A percentile compares a stretch with the other conserved stretches of the same genome.
Evolutionary conservation across 2,797 vertebrate species (phyloP).

Genomic region (Sorex maritimensis): DNA sequence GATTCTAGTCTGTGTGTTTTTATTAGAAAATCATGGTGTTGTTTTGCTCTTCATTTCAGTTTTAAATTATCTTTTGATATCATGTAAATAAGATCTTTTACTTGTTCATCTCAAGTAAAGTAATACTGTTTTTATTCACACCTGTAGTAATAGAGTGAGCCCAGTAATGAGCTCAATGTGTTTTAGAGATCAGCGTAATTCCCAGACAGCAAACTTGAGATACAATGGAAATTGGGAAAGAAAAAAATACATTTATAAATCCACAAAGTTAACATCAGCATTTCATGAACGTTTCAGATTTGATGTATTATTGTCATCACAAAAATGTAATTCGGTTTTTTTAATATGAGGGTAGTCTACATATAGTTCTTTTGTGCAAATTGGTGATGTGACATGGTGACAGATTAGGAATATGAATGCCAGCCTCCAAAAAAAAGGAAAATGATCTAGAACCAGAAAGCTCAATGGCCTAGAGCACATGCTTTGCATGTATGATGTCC

Average conservation of each 20-base stretch:
- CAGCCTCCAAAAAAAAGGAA: too few species aligned
- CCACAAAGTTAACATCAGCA: slow-evolving; percentile 5
- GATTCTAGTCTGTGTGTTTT: background rate
- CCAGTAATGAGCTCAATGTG: background rate
- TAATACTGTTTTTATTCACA: slow-evolving; percentile 41
- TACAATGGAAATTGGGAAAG: background rate
- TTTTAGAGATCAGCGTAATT: slow-evolving; percentile 45
- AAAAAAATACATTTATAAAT: background rate
- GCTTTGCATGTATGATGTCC: too few species aligned
- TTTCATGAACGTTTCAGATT: slow-evolving; percentile 33
- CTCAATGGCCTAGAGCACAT: too few species aligned
- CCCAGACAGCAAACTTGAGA: background rate
- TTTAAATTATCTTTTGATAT: slow-evolving; percentile 27
- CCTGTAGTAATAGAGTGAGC: slow-evolving; percentile 8
- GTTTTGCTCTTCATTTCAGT: slow-evolving; percentile 33
- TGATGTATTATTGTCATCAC: slow-evolving; percentile 7
- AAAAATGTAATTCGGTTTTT: slow-evolving; percentile 27
- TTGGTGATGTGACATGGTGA: background rate
- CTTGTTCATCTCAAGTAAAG: slow-evolving; percentile 39
- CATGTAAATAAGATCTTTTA: background rate
- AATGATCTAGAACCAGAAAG: too few species aligned
- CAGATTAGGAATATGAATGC: background rate
- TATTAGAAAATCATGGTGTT: slow-evolving; percentile 6
- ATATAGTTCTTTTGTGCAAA: background rate
- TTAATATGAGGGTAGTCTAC: background rate